Evolutionary conservation across 2,797 vertebrate species (phyloP), one percentile per base, ranked within the genome.

Genomic region (Oophaga sylvatica): DNA sequence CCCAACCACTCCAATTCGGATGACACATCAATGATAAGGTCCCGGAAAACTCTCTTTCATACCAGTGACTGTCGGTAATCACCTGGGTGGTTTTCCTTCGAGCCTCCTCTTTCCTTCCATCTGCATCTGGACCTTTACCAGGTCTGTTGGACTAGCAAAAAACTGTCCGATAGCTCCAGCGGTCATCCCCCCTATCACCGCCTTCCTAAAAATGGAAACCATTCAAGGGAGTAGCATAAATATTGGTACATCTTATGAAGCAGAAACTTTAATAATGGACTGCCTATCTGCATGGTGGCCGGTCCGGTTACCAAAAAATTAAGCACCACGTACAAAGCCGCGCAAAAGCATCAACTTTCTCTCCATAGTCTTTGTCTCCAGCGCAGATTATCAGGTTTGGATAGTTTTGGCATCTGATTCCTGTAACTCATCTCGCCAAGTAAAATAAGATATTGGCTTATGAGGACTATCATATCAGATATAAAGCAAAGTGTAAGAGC

Each of bases 111-210:
- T 95, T 1, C 96, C 96, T 91, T 97, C 96, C 96, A 96, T 97
- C 88, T 97, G 96, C 96, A 97, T 96, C 92, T 97, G 96, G 35
- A 97, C 95, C 90, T 97, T 96, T 80, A 97, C 95, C 90, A 97
- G 92, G 87, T 97, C 96, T 9, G 96, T 92, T 0, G 96, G 96
- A 87, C 96, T 97, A 87, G 96, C 96, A 0, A 97, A 92, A 93
- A 97, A 96, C 91, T 97, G 96, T 12, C 96, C 96, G 0, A 96
- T 91, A 10, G 95, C 95, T 41, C 96, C 96, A 0, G 96, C 94
- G 70, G 93, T 84, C 94, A 96, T 95, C 4, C 96, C 95, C 81
- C 94, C 95, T 11, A 96, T 76, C 57, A 94, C 95, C 31, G 96
- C 93, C 90, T 96, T 97, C 96, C 96, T 97, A 87, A 62, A 53